Percentiles rank a stretch among this genome's conserved stretches.
phyloP scores from a whole-genome alignment of 2,888 invertebrate species.

The Oxyteleia sp. region DNA sequence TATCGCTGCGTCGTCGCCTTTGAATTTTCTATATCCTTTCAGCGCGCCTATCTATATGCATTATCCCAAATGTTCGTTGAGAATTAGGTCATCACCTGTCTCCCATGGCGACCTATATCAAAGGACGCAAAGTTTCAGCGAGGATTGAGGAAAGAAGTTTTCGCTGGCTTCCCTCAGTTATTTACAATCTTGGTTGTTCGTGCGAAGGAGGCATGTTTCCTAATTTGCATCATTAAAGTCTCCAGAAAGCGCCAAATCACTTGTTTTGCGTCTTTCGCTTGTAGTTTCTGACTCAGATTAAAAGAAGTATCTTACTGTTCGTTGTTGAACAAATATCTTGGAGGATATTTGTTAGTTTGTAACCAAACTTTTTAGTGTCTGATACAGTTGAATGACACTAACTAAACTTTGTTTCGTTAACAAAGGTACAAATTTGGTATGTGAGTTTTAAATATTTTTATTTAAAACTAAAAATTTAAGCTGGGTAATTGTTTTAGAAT shows the following conservation, averaged over 20 bases:
- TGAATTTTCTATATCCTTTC: constrained; percentile 60
- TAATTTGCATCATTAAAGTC: neutral
- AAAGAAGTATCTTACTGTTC: too few species aligned
- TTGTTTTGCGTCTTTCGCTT: too few species aligned
- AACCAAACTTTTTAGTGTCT: too few species aligned
- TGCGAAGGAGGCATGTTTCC: neutral
- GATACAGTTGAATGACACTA: too few species aligned
- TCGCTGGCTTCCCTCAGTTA: neutral
- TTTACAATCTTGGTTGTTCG: constrained; percentile 7
- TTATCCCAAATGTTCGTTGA: constrained; percentile 32
- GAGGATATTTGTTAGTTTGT: too few species aligned
- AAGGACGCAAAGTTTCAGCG: neutral
- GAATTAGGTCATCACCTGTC: constrained; percentile 45
- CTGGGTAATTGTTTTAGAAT: too few species aligned
- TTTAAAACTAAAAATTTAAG: too few species aligned
- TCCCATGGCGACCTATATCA: neutral
- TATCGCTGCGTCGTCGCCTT: constrained; percentile 16
- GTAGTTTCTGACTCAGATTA: too few species aligned
- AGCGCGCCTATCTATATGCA: constrained; percentile 50
- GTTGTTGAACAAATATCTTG: too few species aligned
- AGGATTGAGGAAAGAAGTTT: constrained; percentile 9
- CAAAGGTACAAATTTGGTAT: too few species aligned
- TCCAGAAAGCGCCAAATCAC: neutral
- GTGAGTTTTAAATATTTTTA: too few species aligned
- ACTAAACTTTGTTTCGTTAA: too few species aligned